Percentiles rank a stretch among this genome's conserved stretches.
Conservation (phyloP, 2,113 vertebrate species). For the Etheostoma spectabile region DNA sequence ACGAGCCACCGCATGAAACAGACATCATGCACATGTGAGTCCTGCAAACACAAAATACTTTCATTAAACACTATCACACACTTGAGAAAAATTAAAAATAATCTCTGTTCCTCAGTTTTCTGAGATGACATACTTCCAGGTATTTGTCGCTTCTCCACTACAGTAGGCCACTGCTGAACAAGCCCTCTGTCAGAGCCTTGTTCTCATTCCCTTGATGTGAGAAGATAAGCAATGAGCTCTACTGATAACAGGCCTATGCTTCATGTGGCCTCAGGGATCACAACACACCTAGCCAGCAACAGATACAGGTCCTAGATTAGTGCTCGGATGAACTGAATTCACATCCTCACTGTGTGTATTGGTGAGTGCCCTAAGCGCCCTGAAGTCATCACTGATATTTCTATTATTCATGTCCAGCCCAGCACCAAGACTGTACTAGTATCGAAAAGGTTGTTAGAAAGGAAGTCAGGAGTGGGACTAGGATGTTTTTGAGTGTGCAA, state of each 20-base stretch:
- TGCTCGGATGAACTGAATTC: slow-evolving; percentile 52
- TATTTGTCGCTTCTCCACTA: slow-evolving; percentile 42
- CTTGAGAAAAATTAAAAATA: neutral
- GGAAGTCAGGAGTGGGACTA: slow-evolving; percentile 38
- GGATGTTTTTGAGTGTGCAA: slow-evolving; percentile 18
- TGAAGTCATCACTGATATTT: slow-evolving; percentile 68
- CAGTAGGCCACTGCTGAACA: slow-evolving; percentile 44
- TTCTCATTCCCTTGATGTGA: slow-evolving; percentile 69
- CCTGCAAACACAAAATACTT: slow-evolving; percentile 27
- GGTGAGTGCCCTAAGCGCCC: slow-evolving; percentile 51
- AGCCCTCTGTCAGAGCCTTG: slow-evolving; percentile 55
- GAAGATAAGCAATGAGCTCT: slow-evolving; percentile 68
- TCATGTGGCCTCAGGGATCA: slow-evolving; percentile 76
- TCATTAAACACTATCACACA: slow-evolving; percentile 10
- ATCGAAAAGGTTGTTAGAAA: slow-evolving; percentile 65
- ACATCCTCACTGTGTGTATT: slow-evolving; percentile 47
- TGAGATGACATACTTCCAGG: slow-evolving; percentile 57
- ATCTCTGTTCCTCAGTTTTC: neutral
- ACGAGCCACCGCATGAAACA: slow-evolving; percentile 95
- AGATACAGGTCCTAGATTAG: slow-evolving; percentile 74
- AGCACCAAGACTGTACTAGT: slow-evolving; percentile 32
- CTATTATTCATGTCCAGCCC: slow-evolving; percentile 66
- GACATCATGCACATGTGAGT: slow-evolving; percentile 99
- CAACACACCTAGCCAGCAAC: slow-evolving; percentile 63
- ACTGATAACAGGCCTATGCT: slow-evolving; percentile 75